A percentile compares a stretch with the other conserved stretches of the same genome.
These are phyloP conservation scores for Bambusicola thoracicus DNA, from an alignment of 2,113 vertebrate species.

Conservation along the genomic window DNA sequence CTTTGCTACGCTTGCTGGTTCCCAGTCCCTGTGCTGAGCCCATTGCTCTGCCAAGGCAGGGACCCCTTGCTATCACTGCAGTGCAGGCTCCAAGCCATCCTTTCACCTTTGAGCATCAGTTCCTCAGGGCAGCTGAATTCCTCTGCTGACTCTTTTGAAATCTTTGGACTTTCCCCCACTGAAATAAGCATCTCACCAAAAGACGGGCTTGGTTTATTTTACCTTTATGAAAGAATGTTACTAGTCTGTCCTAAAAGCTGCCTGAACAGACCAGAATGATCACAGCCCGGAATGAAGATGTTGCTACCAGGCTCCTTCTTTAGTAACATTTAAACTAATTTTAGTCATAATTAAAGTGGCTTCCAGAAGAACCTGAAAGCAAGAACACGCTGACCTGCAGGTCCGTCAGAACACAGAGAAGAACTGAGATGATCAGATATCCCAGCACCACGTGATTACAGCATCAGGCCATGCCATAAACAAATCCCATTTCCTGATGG, in stretches of 20 bases:
- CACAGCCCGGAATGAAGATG: neutral
- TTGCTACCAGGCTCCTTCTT: neutral
- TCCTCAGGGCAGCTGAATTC: neutral
- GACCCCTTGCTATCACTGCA: rapidly evolving
- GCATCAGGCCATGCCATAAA: neutral
- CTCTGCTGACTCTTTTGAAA: neutral
- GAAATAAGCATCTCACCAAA: neutral
- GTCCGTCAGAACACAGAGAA: neutral
- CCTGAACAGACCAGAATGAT: neutral
- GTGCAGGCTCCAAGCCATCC: neutral
- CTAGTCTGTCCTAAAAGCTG: neutral
- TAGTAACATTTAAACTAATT: neutral
- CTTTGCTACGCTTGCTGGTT: neutral
- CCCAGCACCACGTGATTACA: neutral
- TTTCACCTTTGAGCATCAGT: neutral
- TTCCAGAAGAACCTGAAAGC: neutral
- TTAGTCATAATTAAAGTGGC: neutral
- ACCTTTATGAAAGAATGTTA: neutral
- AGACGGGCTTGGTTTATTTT: neutral
- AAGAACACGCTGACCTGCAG: neutral
- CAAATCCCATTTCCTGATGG: neutral
- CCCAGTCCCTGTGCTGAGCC: neutral
- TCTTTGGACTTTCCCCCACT: neutral
- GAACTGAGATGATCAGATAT: neutral
- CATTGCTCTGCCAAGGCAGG: neutral